Percentiles rank a stretch among this genome's conserved stretches.
These are phyloP conservation scores for Metellina segmentata DNA, from an alignment of 2,888 invertebrate species.

Conservation along the genomic window DNA sequence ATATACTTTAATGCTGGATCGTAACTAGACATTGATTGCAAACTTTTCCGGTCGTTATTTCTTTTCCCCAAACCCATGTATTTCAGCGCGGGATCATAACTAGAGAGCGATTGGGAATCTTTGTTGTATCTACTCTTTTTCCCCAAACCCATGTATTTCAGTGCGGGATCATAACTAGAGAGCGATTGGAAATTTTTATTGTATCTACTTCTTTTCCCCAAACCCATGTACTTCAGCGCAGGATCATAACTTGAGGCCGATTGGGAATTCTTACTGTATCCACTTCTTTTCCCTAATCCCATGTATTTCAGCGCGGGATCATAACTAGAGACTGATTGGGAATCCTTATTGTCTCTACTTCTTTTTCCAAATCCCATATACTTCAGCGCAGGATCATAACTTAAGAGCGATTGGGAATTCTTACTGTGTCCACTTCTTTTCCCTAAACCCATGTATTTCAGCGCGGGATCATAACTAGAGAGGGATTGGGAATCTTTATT, in stretches of 20 bases:
- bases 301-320: conserved; percentile 51
- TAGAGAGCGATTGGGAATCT: neutral
- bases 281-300: conserved; percentile 34
- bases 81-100: conserved; percentile 62
- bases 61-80: conserved; percentile 68
- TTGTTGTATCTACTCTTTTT: conserved; percentile 4
- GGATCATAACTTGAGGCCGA: conserved; percentile 41
- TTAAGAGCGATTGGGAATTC: no score
- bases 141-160: conserved; percentile 59
- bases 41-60: no score
- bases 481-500: no score
- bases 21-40: neutral
- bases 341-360: no score
- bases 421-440: no score
- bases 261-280: no score
- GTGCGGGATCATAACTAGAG: conserved; percentile 18
- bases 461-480: no score
- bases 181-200: no score
- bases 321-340: neutral
- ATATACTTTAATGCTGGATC: conserved; percentile 12
- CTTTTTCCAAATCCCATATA: no score
- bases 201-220: conserved; percentile 8
- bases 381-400: no score
- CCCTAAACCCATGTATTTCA: no score
- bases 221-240: conserved; percentile 56